These are phyloP conservation scores for Acanthoscelides obtectus DNA, from an alignment of 2,888 invertebrate species.

Conservation along the genomic window DNA sequence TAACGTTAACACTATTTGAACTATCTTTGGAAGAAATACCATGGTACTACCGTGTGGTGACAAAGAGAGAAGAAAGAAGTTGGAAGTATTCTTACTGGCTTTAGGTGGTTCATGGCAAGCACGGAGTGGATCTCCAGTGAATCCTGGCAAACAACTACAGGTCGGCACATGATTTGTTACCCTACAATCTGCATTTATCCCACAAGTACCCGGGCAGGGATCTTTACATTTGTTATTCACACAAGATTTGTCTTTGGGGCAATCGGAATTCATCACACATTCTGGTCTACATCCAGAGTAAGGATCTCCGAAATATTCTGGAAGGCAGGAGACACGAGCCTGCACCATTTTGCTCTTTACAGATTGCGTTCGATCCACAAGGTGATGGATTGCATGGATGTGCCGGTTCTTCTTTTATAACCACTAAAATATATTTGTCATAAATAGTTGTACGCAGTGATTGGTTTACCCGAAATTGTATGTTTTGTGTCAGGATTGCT, in stretches of 20 bases:
- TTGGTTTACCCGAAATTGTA: not conserved
- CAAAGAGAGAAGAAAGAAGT: not conserved
- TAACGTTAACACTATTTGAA: not conserved
- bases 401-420: conserved; percentile 51
- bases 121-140: conserved; percentile 72
- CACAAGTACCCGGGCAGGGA: conserved; percentile 79
- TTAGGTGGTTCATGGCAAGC: conserved; percentile 60
- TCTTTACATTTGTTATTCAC: conserved; percentile 79
- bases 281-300: conserved; percentile 82
- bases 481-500: not conserved
- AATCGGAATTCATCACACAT: conserved; percentile 84
- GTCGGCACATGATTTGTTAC: conserved; percentile 79
- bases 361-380: conserved; percentile 81
- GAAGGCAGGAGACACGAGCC: conserved; percentile 78
- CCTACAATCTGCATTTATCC: conserved; percentile 76
- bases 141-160: conserved; percentile 68
- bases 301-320: conserved; percentile 82
- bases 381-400: conserved; percentile 79
- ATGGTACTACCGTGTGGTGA: not conserved
- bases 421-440: conserved; percentile 38
- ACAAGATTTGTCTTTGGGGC: conserved; percentile 71
- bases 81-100: conserved; percentile 41
- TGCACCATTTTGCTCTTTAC: conserved; percentile 73
- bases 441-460: conserved; percentile 2
- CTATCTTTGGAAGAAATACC: not conserved